Conservation (phyloP, 2,113 vertebrate genomes). For the Octodon degus region DNA sequence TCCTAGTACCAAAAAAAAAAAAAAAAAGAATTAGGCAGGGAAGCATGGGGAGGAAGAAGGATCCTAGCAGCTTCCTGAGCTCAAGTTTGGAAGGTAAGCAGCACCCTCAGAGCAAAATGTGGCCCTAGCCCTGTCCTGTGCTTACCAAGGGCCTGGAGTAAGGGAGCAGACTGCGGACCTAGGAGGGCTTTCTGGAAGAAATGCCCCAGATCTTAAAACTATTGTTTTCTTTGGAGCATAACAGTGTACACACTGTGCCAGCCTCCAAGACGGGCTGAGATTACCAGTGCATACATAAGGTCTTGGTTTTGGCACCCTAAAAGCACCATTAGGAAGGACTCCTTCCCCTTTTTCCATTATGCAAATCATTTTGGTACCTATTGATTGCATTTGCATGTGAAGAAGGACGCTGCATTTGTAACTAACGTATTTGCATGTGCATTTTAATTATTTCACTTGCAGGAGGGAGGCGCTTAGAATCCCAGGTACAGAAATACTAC, state of each 20-base stretch:
- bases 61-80: neutral
- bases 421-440: conserved; percentile 49
- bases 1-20: too few relatives aligned
- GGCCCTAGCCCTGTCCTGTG: neutral
- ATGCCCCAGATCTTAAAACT: neutral
- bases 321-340: neutral
- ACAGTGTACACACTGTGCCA: neutral
- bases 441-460: conserved; percentile 22
- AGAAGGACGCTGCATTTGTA: conserved; percentile 34
- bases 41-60: neutral
- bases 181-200: neutral
- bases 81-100: neutral
- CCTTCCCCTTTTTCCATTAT: neutral
- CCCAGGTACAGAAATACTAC: conserved; percentile 49
- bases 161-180: neutral
- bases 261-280: neutral
- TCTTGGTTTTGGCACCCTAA: neutral
- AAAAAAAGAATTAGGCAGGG: neutral
- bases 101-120: neutral
- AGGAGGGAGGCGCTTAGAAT: conserved; percentile 16
- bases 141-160: neutral
- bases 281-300: neutral
- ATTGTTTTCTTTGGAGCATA: neutral
- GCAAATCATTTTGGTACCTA: conserved; percentile 49
- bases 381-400: conserved; percentile 67